These are phyloP conservation scores for Hyphantria cunea DNA, from an alignment of 1,140 invertebrate species.

Conservation along the genomic window DNA sequence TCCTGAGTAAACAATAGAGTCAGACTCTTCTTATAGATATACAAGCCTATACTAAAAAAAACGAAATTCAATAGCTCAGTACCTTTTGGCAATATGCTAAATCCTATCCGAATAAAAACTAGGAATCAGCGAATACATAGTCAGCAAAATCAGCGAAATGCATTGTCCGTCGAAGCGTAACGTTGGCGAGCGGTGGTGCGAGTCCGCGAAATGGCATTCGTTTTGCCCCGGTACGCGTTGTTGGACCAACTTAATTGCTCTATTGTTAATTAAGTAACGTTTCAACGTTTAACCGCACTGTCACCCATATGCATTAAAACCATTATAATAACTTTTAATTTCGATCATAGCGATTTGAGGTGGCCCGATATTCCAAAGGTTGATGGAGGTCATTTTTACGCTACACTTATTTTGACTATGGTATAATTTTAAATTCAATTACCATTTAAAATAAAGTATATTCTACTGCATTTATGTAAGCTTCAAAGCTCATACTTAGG, in stretches of 20 bases:
- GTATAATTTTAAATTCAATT: background rate
- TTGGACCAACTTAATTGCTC: conserved; percentile 75
- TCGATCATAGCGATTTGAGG: conserved; percentile 31
- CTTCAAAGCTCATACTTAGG: too few relatives aligned
- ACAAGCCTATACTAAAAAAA: too few relatives aligned
- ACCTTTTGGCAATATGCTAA: too few relatives aligned
- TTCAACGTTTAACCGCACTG: conserved; percentile 68
- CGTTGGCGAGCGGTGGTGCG: conserved; percentile 33
- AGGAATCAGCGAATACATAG: conserved; percentile 58
- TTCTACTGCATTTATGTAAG: too few relatives aligned
- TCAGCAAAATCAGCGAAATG: conserved; percentile 74
- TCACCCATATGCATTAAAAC: conserved; percentile 62
- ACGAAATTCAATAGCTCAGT: too few relatives aligned
- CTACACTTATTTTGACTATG: background rate
- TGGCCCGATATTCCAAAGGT: background rate
- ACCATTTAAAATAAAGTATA: background rate
- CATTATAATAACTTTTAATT: conserved; percentile 65
- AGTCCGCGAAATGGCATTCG: conserved; percentile 66
- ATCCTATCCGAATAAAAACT: conserved; percentile 34
- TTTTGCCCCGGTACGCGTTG: conserved; percentile 61
- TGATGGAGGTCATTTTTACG: background rate
- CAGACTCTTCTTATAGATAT: too few relatives aligned
- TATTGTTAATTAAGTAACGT: conserved; percentile 80
- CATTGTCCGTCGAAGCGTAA: conserved; percentile 64
- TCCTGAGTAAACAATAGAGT: too few relatives aligned